phyloP scores from a whole-genome alignment of 53 echinoderm and acorn worm species.

The Astropecten irregularis region DNA sequence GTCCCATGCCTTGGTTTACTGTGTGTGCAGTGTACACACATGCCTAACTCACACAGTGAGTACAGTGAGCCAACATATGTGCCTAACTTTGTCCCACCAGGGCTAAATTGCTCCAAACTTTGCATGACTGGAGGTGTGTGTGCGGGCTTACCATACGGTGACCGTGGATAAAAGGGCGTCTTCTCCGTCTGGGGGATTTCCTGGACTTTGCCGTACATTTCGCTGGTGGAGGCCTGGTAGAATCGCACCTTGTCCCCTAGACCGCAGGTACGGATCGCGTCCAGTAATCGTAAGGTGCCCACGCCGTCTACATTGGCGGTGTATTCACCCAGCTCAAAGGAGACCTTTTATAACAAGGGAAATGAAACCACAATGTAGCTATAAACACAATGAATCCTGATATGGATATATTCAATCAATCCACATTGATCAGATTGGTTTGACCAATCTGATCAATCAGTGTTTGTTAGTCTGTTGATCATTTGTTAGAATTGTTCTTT shows the following conservation, averaged over 20 bases:
- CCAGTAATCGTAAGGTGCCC: slow-evolving; percentile 86
- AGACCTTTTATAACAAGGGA: slow-evolving; percentile 67
- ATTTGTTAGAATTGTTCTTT: neutral
- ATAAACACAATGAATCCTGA: neutral
- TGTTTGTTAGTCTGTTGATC: too few relatives aligned
- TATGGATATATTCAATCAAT: too few relatives aligned
- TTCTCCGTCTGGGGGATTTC: slow-evolving; percentile 97
- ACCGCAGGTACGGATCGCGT: slow-evolving; percentile 93
- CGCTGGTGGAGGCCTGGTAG: slow-evolving; percentile 98
- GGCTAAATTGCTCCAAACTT: too few relatives aligned
- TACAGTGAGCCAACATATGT: too few relatives aligned
- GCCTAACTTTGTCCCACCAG: too few relatives aligned
- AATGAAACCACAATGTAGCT: neutral
- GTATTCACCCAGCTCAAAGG: slow-evolving; percentile 98
- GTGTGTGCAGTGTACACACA: too few relatives aligned
- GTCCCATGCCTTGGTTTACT: too few relatives aligned
- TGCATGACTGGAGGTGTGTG: too few relatives aligned
- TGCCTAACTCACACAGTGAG: too few relatives aligned
- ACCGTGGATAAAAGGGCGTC: slow-evolving; percentile 95
- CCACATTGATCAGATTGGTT: too few relatives aligned
- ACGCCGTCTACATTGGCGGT: slow-evolving; percentile 97
- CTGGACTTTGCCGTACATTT: slow-evolving; percentile 97
- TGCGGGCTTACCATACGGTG: slow-evolving; percentile 93
- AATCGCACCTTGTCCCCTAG: slow-evolving; percentile 79
- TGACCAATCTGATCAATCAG: too few relatives aligned